phyloP scores from a whole-genome alignment of 2,797 vertebrate species.

The Petrocephalus sullivani region DNA sequence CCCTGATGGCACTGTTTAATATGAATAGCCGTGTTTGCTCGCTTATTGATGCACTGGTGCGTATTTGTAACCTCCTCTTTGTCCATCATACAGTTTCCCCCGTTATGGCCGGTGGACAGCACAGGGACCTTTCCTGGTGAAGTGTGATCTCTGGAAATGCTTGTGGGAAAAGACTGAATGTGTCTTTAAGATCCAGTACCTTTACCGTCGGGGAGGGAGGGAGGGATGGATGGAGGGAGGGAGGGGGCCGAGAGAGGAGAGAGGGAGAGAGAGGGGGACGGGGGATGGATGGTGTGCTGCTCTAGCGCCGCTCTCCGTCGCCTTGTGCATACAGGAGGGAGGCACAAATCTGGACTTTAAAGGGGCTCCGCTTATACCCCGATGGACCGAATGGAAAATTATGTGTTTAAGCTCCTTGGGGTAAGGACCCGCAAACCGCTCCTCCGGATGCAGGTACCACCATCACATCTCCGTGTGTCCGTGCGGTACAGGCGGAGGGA shows the following conservation, averaged over 20 bases:
- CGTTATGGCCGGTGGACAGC: background rate
- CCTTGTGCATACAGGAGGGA: constrained; percentile 46
- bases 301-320: constrained; percentile 47
- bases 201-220: constrained; percentile 32
- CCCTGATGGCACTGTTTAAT: background rate
- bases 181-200: constrained; percentile 56
- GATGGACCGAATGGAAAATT: constrained; percentile 45
- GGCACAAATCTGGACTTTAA: constrained; percentile 52
- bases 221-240: constrained; percentile 32
- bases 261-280: constrained; percentile 36
- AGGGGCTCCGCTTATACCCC: constrained; percentile 40
- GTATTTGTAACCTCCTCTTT: background rate
- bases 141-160: background rate
- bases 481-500: constrained; percentile 5
- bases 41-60: background rate
- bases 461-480: constrained; percentile 25
- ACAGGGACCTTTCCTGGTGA: background rate
- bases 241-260: constrained; percentile 29
- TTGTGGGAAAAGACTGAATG: constrained; percentile 17
- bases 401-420: constrained; percentile 54
- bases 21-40: background rate
- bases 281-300: constrained; percentile 31
- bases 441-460: constrained; percentile 31
- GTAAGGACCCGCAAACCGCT: constrained; percentile 49
- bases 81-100: background rate